Conservation (phyloP, 2,113 vertebrate species). For the Leucopternis melanops region DNA sequence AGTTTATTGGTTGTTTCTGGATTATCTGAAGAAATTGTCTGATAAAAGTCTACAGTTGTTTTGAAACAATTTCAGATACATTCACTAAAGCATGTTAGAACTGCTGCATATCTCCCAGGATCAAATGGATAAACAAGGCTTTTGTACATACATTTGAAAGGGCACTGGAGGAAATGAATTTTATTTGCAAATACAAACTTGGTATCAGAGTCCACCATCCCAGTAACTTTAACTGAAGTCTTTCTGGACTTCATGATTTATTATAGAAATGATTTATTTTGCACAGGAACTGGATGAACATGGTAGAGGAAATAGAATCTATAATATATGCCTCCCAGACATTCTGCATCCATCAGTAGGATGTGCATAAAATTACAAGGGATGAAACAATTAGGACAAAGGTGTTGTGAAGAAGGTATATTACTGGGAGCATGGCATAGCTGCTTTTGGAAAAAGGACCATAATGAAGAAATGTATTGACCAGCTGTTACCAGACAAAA, state of each 20-base stretch:
- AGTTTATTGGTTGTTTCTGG: background rate
- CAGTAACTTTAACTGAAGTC: background rate
- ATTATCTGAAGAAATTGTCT: conserved; percentile 14
- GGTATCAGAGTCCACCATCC: background rate
- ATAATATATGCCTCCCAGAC: background rate
- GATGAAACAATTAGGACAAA: background rate
- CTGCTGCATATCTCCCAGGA: background rate
- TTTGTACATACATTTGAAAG: background rate
- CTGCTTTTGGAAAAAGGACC: background rate
- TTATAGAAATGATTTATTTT: background rate
- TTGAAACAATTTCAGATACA: background rate
- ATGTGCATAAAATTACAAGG: background rate
- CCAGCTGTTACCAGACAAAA: conserved; percentile 30
- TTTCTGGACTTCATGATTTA: background rate
- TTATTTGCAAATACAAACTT: background rate
- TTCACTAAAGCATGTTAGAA: background rate
- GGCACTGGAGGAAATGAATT: background rate
- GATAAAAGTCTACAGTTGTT: background rate
- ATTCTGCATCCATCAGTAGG: background rate
- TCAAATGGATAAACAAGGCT: background rate
- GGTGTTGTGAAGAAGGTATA: background rate
- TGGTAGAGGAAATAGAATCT: background rate
- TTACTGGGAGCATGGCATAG: background rate
- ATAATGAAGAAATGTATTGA: conserved; percentile 41
- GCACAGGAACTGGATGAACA: background rate